Conservation (phyloP, 37 sponge, comb jelly and placozoan genomes). For the Cladorhizidae sp. region DNA sequence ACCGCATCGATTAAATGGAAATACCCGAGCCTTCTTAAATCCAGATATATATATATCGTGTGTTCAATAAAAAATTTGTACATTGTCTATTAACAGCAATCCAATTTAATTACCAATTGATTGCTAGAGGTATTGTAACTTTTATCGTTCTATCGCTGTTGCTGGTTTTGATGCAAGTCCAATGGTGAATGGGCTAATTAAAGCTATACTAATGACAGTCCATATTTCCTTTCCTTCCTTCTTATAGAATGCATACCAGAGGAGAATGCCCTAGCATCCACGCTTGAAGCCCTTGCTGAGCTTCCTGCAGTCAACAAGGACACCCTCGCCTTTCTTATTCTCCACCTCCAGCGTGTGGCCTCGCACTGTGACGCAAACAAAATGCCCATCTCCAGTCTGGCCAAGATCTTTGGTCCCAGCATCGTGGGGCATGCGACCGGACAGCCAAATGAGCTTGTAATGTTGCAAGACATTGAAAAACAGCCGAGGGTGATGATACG, state of each 20-base stretch:
- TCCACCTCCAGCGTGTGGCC: constrained; percentile 88
- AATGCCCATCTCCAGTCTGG: constrained; percentile 84
- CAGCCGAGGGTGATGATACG: constrained; percentile 79
- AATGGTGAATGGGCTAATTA: no score
- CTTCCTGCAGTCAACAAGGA: constrained; percentile 91
- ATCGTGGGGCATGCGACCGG: constrained; percentile 74
- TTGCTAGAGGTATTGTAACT: no score
- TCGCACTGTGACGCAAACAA: constrained; percentile 73
- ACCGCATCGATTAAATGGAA: no score
- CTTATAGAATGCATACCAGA: constrained; percentile 55
- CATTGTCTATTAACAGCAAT: no score
- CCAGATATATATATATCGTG: no score
- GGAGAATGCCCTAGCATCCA: constrained; percentile 61
- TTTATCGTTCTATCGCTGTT: no score
- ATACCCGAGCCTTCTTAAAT: no score
- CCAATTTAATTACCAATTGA: no score
- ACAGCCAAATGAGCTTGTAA: constrained; percentile 64
- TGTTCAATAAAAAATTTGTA: no score
- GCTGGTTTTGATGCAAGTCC: no score
- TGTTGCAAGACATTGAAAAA: constrained; percentile 71
- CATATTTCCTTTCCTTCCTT: no score
- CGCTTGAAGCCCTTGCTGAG: constrained; percentile 75
- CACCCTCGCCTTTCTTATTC: constrained; percentile 91
- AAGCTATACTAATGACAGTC: no score
- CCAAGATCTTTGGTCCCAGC: constrained; percentile 90